Evolutionary conservation across 2,113 vertebrate genomes (phyloP).

Genomic region (Ornithorhynchus anatinus): DNA sequence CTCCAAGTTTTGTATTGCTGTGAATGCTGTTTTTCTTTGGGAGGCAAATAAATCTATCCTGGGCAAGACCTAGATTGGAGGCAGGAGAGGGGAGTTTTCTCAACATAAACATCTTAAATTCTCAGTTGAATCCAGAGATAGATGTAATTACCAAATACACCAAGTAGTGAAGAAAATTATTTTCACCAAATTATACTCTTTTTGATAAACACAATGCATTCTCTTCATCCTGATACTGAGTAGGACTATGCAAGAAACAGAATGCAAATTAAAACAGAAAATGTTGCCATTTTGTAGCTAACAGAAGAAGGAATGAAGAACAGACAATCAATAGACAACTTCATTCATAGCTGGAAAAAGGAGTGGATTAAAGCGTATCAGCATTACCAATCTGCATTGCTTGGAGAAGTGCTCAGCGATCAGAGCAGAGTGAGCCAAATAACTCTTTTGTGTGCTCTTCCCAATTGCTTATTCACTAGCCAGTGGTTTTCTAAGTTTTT

Average conservation of each 20-base stretch:
- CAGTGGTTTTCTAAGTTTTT: slow-evolving; percentile 21
- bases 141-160: not conserved
- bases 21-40: not conserved
- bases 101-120: not conserved
- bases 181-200: not conserved
- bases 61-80: too few species aligned
- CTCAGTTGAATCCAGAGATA: not conserved
- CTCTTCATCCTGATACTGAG: not conserved
- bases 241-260: not conserved
- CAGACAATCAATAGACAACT: slow-evolving; percentile 23
- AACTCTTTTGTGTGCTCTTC: not conserved
- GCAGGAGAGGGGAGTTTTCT: too few species aligned
- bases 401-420: slow-evolving; percentile 4
- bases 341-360: slow-evolving; percentile 13
- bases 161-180: not conserved
- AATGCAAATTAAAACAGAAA: not conserved
- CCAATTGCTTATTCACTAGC: slow-evolving; percentile 16
- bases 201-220: not conserved
- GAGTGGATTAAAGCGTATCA: slow-evolving; percentile 21
- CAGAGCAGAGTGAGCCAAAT: slow-evolving; percentile 15
- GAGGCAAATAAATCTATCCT: too few species aligned
- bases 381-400: slow-evolving; percentile 9
- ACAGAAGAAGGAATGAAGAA: slow-evolving; percentile 34
- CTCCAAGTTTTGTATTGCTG: not conserved
- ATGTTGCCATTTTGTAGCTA: not conserved